phyloP scores from a whole-genome alignment of 2,888 invertebrate genomes.

The Sabellastarte sp. region DNA sequence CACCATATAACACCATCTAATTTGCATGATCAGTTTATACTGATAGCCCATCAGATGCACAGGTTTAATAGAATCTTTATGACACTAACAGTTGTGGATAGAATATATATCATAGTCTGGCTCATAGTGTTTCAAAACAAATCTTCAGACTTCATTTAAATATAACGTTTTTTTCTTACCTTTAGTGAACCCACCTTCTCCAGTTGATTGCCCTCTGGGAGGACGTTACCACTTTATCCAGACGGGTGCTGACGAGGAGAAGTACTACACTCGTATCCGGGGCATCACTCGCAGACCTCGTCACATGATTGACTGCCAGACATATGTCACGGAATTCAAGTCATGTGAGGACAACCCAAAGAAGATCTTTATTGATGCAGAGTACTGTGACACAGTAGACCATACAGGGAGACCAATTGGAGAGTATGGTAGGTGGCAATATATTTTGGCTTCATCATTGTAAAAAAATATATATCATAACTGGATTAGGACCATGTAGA shows the following conservation, averaged over 20 bases:
- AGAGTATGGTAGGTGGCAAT: slow-evolving; percentile 66
- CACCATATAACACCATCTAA: too few relatives aligned
- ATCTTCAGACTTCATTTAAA: neutral
- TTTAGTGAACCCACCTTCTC: slow-evolving; percentile 68
- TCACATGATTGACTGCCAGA: slow-evolving; percentile 79
- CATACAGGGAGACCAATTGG: slow-evolving; percentile 85
- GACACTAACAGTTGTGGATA: too few relatives aligned
- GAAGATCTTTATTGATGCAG: slow-evolving; percentile 89
- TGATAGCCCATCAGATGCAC: too few relatives aligned
- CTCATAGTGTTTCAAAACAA: too few relatives aligned
- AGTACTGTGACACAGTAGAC: slow-evolving; percentile 94
- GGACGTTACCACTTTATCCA: slow-evolving; percentile 95
- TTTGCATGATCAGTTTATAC: too few relatives aligned
- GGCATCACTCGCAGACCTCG: slow-evolving; percentile 93
- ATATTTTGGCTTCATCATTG: too few relatives aligned
- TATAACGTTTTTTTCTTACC: too few relatives aligned
- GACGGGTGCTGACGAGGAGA: slow-evolving; percentile 59
- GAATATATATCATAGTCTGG: too few relatives aligned
- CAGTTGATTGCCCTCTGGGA: slow-evolving; percentile 92
- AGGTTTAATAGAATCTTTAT: too few relatives aligned
- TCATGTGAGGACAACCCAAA: slow-evolving; percentile 90
- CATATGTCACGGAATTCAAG: slow-evolving; percentile 91
- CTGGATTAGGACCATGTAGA: too few relatives aligned
- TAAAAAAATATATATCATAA: too few relatives aligned
- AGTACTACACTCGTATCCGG: slow-evolving; percentile 87